These are phyloP conservation scores for Ptyas mucosa DNA, from an alignment of 2,113 vertebrate genomes.

Conservation along the genomic window DNA sequence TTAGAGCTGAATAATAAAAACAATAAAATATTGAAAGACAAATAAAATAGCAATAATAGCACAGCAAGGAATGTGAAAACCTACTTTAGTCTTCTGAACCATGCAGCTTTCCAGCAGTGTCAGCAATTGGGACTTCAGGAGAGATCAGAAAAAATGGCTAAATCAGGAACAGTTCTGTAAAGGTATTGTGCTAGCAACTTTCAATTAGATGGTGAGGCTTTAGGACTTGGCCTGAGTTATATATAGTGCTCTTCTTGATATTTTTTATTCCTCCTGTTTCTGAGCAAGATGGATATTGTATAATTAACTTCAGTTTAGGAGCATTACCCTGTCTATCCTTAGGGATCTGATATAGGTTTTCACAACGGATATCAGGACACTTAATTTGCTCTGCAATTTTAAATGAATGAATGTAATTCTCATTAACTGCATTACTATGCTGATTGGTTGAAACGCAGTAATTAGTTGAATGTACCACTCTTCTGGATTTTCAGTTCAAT, in stretches of 20 bases:
- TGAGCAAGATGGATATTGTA: background rate
- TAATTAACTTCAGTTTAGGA: background rate
- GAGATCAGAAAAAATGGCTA: background rate
- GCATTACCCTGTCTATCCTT: background rate
- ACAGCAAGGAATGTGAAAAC: background rate
- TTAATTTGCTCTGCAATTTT: background rate
- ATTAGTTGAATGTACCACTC: background rate
- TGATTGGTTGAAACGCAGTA: background rate
- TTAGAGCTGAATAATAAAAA: background rate
- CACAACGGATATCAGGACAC: background rate
- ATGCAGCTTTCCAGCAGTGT: background rate
- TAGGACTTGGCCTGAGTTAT: background rate
- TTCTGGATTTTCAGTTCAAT: background rate
- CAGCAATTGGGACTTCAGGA: background rate
- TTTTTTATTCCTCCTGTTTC: background rate
- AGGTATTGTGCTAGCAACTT: background rate
- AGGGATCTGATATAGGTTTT: background rate
- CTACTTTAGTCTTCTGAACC: background rate
- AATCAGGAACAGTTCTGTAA: background rate
- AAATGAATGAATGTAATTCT: background rate
- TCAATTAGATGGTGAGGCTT: background rate
- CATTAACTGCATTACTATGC: background rate
- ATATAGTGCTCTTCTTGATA: background rate
- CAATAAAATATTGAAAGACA: background rate
- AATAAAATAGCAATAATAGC: background rate